Base-by-base conservation (phyloP, 2,888 invertebrate species). In the Stictocephala bisonia region DNA sequence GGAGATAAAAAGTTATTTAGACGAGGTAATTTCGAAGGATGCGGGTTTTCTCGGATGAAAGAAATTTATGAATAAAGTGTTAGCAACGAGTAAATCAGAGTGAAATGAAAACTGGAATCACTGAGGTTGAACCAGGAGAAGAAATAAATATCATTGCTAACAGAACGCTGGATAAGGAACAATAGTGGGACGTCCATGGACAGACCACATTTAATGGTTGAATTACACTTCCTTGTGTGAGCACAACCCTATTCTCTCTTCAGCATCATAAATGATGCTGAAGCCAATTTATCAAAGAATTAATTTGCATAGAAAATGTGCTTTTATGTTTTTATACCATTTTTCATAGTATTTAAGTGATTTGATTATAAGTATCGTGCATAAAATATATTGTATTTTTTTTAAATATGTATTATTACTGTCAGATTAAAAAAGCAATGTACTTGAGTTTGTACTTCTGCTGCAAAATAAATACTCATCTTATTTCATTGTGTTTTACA, bases 171-270 rank as follows among this genome's bases (percentile, higher is more conserved):
- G 60, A 35, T 60, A 56, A 31, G 26, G 56, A 60, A 60, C 60
- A 60, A 60, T 60, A 40, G 60, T 56, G 20, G 3, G 11, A 40
- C 60, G 35, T 40, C 60, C 60, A 51, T 53, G 69, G 53, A 56
- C 69, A 69, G 56, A 69, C 69, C 69, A 40, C 56, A 53, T 69
- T 69, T 69, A 69, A 69, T 69, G 69, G 56, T 40, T 69, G 69
- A 69, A 69, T 69, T 69, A 69, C 53, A 69, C 41, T 69, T 40
- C 31, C 40, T 69, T 53, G 40, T 3, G 60, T n/a, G n/a, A n/a
- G n/a, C n/a, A n/a, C n/a, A n/a, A n/a, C 40, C n/a, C 31, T 27
- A 27, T 51, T 58, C 18, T 20, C 31, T 26, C 56, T 35, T 29
- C 35, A 40, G 60, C 40, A n/a, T 60, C 40, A 60, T 60, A 60